These are phyloP conservation scores for Entomobrya proxima DNA, from an alignment of 2,888 invertebrate species.

Conservation along the genomic window DNA sequence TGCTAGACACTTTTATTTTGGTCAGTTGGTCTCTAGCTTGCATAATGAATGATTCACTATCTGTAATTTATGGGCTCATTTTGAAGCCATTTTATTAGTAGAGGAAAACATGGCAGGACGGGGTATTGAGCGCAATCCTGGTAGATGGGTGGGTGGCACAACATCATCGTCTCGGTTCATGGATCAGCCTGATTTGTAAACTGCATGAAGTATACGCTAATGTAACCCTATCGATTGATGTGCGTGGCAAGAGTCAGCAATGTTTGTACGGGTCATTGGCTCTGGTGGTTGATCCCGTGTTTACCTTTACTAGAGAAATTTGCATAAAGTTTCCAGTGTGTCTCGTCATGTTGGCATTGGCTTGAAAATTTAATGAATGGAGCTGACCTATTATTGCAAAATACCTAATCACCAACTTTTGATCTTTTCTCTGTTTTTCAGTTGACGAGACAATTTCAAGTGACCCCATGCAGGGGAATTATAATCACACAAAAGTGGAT, in stretches of 20 bases:
- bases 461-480: constrained; percentile 38
- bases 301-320: neutral
- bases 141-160: constrained; percentile 14
- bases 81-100: constrained; percentile 8
- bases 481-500: constrained; percentile 39
- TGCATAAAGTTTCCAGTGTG: neutral
- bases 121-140: neutral
- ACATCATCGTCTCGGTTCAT: neutral
- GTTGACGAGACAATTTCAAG: constrained; percentile 25
- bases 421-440: neutral
- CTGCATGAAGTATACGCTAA: neutral
- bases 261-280: neutral
- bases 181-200: neutral
- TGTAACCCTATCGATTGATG: neutral
- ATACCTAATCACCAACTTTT: neutral
- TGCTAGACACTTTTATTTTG: constrained; percentile 8
- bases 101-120: neutral
- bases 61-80: constrained; percentile 38
- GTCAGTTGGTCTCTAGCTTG: constrained; percentile 49
- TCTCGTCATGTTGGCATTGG: neutral
- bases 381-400: neutral
- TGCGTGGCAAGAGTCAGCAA: neutral
- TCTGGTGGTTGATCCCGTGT: neutral
- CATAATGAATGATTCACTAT: constrained; percentile 46
- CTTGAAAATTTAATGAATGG: neutral